Percentiles rank a stretch among this genome's conserved stretches.
Evolutionary conservation across 2,888 invertebrate genomes (phyloP).

Genomic region (Ellobium chinense): DNA sequence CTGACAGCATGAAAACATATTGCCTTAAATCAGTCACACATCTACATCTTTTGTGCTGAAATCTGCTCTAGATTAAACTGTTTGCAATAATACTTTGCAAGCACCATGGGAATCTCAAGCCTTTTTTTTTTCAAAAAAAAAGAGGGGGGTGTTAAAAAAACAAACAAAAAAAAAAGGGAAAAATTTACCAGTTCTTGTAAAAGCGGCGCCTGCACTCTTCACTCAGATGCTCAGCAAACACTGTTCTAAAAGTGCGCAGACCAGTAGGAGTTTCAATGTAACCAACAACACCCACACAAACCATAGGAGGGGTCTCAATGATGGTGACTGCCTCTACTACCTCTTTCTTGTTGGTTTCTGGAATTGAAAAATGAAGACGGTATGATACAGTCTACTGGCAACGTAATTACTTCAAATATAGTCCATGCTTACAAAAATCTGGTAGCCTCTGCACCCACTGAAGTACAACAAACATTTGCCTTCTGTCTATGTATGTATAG

Average conservation of each 20-base stretch:
- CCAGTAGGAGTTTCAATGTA: conserved; percentile 99
- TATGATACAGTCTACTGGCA: too few relatives aligned
- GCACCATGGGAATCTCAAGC: not conserved
- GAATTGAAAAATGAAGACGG: conserved; percentile 66
- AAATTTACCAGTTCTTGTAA: conserved; percentile 98
- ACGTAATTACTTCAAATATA: too few relatives aligned
- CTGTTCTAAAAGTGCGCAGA: conserved; percentile 94
- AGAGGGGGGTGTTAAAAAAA: not conserved
- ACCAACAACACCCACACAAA: conserved; percentile 97
- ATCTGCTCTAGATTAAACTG: too few relatives aligned
- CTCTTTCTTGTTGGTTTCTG: conserved; percentile 99
- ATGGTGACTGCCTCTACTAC: conserved; percentile 99
- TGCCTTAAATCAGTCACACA: too few relatives aligned
- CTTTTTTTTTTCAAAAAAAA: not conserved
- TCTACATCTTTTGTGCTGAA: too few relatives aligned
- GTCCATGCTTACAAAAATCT: too few relatives aligned
- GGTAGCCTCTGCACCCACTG: too few relatives aligned
- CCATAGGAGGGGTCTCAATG: conserved; percentile 98
- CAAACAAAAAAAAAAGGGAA: not conserved
- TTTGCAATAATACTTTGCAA: too few relatives aligned
- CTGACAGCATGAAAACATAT: too few relatives aligned
- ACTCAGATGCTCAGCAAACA: conserved; percentile 99
- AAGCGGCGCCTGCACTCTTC: conserved; percentile 99
- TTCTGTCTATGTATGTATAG: too few relatives aligned
- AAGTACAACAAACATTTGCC: too few relatives aligned